Evolutionary conservation across 2,113 vertebrate species (phyloP), one percentile per base, ranked within the genome.

Genomic region (Danionella cerebrum): DNA sequence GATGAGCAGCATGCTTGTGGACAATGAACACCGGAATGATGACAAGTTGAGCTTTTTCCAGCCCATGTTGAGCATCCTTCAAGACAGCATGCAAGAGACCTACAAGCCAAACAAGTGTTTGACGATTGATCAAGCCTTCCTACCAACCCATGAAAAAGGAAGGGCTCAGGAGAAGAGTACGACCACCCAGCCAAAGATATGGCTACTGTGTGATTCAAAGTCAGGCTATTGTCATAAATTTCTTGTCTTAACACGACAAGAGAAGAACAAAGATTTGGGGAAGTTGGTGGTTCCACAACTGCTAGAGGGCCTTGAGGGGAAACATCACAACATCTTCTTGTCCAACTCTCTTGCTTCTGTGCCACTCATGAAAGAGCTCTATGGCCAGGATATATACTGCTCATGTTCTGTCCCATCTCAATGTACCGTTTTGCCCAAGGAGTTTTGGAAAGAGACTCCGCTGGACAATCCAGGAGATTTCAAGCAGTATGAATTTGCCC

Each of bases 171-270:
- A 58, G 21, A 80, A 69, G 24, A 67, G 47, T 3, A 50, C 21
- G 1, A 78, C 58, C 42, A 72, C 63, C 5, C 83, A 79, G 67
- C 85, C 84, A 0, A 79, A 79, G 73, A 82, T 89, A 18, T 90
- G 89, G 89, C 82, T 90, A 24, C 80, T 90, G 31, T 90, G 88
- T 5, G 89, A 90, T 70, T 90, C 89, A 19, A 90, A 89, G 69
- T 89, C 89, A 0, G 89, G 89, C 8, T 90, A 87, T 70, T 90
- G 89, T 72, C 89, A 90, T 63, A 83, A 84, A 13, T 36, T 89
- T 39, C 77, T 80, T 48, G 76, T 90, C 51, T 76, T 85, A 65
- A 70, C 67, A n/a, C 44, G 45, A 16, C 51, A 70, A 16, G 62
- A 68, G 6, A 84, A 75, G 16, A 39, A 63, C 50, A 16, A 36